Evolutionary conservation across 2,797 vertebrate genomes (phyloP), one percentile per base, ranked within the genome.

Genomic region (Anguilla obscura): DNA sequence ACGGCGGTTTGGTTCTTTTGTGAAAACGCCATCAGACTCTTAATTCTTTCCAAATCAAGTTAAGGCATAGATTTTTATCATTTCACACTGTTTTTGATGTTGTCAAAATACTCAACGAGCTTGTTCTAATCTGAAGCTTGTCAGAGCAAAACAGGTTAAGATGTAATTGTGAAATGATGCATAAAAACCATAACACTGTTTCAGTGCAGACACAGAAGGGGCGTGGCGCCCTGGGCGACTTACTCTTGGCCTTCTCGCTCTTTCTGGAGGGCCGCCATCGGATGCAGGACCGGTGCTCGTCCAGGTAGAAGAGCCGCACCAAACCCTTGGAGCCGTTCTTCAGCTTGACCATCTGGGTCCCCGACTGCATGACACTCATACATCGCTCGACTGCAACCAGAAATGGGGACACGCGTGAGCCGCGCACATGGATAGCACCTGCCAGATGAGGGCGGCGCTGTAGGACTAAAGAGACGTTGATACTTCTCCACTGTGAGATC

Each of bases 261-360:
- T 99, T 99, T 82, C 99, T 95, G 87, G 99, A 99, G 0, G 99
- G 99, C 90, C 97, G 97, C 99, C 99, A 99, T 91, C 98, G 97
- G 91, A 99, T 98, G 93, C 98, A 98, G 86, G 97, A 98, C 82
- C 98, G 96, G 94, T 99, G 98, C 82, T 99, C 98, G 90, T 99
- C 99, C 97, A 99, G 96, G 96, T 98, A 99, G 93, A 99, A 99
- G 90, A 99, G 98, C 1, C 99, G 97, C 86, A 99, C 97, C 0
- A 99, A 95, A 10, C 97, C 98, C 94, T 99, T 99, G 92, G 96
- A 97, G 33, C 98, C 98, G 12, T 96, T 97, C 95, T 99, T 99
- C 93, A 99, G 95, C 92, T 99, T 99, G 92, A 99, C 97, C 99
- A 99, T 99, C 96, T 99, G 98, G 58, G 98, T 99, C 94, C 99